These are phyloP conservation scores for Hippocampus barbouri DNA, from an alignment of 2,113 vertebrate species.

Conservation along the genomic window DNA sequence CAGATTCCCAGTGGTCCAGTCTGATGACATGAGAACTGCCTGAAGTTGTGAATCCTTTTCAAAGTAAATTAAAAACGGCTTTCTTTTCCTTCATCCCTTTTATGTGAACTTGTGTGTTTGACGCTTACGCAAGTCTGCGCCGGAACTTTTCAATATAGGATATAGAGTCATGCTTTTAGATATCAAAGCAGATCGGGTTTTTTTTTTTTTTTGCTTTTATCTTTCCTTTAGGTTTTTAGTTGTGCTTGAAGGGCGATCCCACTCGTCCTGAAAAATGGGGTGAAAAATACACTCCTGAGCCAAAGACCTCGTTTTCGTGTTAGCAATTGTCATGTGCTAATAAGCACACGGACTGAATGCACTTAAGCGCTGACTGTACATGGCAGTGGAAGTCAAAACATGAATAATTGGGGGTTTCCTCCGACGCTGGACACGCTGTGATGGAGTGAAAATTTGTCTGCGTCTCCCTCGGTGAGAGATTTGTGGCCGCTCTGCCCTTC, in stretches of 20 bases:
- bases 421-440: constrained; percentile 29
- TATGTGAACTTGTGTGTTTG: constrained; percentile 14
- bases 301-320: constrained; percentile 3
- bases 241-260: constrained; percentile 9
- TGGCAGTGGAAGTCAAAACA: constrained; percentile 15
- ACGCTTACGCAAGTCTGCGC: neutral
- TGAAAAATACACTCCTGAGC: neutral
- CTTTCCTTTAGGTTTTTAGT: neutral
- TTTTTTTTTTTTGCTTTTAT: neutral
- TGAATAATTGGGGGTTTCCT: constrained; percentile 47
- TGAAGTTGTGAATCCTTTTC: neutral
- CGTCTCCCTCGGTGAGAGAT: constrained; percentile 16
- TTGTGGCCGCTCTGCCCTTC: constrained; percentile 39
- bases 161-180: neutral
- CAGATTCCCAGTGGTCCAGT: neutral
- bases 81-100: constrained; percentile 17
- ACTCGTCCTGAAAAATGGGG: neutral
- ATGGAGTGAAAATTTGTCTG: constrained; percentile 4
- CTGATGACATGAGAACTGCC: constrained; percentile 2
- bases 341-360: neutral
- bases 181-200: constrained; percentile 3
- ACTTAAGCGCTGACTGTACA: constrained; percentile 40
- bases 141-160: constrained; percentile 9
- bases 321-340: constrained; percentile 12
- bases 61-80: constrained; percentile 37